These are phyloP conservation scores for Hipposideros larvatus DNA, from an alignment of 2,797 vertebrate genomes.

Conservation along the genomic window DNA sequence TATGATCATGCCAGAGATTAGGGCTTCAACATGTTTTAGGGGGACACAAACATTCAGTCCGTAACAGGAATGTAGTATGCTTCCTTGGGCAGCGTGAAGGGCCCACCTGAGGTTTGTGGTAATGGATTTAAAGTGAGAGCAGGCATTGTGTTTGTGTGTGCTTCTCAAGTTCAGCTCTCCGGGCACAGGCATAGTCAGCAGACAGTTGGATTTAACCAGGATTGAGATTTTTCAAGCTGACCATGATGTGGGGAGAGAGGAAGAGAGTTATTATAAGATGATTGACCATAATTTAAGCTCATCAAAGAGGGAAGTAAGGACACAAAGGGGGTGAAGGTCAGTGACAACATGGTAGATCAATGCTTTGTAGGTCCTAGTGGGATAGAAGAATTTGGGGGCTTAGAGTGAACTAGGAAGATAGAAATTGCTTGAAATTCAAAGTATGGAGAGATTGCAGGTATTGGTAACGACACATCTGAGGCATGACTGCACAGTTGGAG, in stretches of 20 bases:
- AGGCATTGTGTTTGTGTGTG: not conserved
- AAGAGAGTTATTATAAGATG: not conserved
- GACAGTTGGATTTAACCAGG: not conserved
- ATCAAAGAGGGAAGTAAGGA: not conserved
- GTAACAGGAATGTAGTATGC: not conserved
- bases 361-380: not conserved
- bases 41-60: not conserved
- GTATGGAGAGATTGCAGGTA: not conserved
- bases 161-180: not conserved
- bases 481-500: not conserved
- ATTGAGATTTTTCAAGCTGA: not conserved
- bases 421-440: not conserved
- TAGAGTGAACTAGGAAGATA: not conserved
- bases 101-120: not conserved
- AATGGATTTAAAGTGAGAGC: not conserved
- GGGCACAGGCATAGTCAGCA: not conserved
- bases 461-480: not conserved
- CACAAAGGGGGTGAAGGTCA: not conserved
- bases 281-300: not conserved
- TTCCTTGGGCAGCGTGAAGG: not conserved
- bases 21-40: not conserved
- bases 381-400: not conserved
- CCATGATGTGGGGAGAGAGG: not conserved
- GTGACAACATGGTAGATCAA: not conserved
- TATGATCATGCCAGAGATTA: not conserved